Conservation (phyloP, 2,113 vertebrate species). For the Ascaphus truei region DNA sequence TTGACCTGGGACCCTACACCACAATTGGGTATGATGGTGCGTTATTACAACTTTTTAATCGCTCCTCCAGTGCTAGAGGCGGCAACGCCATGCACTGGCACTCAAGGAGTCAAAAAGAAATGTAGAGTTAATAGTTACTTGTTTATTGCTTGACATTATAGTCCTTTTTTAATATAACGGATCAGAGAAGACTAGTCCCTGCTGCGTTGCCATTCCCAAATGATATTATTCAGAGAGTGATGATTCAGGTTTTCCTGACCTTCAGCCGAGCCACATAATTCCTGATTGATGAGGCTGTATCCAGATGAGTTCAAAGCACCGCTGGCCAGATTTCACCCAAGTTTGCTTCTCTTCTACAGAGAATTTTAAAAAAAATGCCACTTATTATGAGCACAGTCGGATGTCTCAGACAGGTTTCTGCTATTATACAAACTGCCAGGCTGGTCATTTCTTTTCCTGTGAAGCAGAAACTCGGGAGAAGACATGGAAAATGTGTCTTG, state of each 20-base stretch:
- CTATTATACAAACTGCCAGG: too few relatives aligned
- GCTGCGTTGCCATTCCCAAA: constrained; percentile 1
- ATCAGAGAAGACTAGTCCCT: background rate
- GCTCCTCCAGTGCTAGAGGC: background rate
- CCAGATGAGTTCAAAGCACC: background rate
- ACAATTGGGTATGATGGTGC: background rate
- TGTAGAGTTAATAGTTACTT: background rate
- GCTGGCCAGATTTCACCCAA: background rate
- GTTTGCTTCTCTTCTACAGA: background rate
- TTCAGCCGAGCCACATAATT: constrained; percentile 5
- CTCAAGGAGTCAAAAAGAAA: background rate
- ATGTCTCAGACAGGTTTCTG: too few relatives aligned
- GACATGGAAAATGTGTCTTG: too few relatives aligned
- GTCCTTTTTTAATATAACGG: background rate
- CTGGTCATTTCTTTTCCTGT: too few relatives aligned
- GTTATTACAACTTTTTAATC: background rate
- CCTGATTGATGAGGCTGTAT: background rate
- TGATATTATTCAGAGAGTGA: constrained; percentile 24
- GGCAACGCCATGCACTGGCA: background rate
- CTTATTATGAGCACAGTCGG: too few relatives aligned
- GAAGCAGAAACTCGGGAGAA: too few relatives aligned
- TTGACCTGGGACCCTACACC: background rate
- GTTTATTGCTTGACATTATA: background rate
- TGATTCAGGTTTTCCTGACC: constrained; percentile 27
- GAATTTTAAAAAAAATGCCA: too few relatives aligned